phyloP scores from a whole-genome alignment of 2,888 invertebrate species.

The Steinernema scapterisci region DNA sequence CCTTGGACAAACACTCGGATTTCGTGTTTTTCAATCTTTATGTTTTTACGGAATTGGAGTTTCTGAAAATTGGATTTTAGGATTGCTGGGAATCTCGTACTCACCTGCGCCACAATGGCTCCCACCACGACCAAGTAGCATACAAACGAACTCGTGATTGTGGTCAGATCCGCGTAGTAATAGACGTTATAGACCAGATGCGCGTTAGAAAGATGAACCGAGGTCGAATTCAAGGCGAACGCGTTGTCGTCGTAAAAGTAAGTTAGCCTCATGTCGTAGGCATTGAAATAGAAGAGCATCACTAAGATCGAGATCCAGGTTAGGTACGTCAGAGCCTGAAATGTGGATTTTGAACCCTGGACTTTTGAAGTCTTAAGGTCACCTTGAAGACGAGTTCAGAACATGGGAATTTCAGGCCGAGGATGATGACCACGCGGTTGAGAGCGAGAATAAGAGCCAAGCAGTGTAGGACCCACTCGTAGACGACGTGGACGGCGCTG shows the following conservation, averaged over 20 bases:
- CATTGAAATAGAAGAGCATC: not conserved
- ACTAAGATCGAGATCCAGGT: not conserved
- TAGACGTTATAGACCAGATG: not conserved
- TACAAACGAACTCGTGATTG: not conserved
- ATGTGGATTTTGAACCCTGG: no score
- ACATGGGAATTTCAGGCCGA: not conserved
- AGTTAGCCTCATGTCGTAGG: not conserved
- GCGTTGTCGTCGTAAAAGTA: slow-evolving; percentile 15
- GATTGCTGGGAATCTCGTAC: not conserved
- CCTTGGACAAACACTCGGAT: not conserved
- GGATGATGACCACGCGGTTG: not conserved
- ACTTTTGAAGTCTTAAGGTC: not conserved
- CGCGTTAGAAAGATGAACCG: no score
- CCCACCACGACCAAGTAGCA: not conserved
- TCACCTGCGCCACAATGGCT: not conserved
- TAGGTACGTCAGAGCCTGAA: not conserved
- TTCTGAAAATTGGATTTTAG: not conserved
- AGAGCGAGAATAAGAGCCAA: not conserved
- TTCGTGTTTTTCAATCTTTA: slow-evolving; percentile 14
- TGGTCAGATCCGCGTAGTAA: not conserved
- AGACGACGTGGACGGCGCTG: not conserved
- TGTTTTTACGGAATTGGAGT: not conserved
- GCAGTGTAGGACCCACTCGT: slow-evolving; percentile 24
- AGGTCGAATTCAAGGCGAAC: not conserved
- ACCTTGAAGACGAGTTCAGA: not conserved